Evolutionary conservation across 2,113 vertebrate genomes (phyloP), one percentile per base, ranked within the genome.

Genomic region (Prionailurus bengalensis): DNA sequence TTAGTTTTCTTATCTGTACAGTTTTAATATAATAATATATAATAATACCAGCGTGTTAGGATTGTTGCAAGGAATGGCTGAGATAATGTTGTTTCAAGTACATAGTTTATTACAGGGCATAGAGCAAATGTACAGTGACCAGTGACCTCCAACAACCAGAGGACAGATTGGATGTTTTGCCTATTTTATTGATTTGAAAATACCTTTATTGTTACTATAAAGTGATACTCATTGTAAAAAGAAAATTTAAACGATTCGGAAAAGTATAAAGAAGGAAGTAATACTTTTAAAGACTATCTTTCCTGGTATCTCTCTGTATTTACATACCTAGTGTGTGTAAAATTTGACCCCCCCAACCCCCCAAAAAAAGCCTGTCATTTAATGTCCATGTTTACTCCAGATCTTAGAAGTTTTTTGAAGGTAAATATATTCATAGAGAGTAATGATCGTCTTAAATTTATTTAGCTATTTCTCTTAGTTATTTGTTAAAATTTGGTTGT

Each of bases 391-490:
- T 66, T 78, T 82, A 55, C 6, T 58, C 7, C 85, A 70, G 55
- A 80, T 90, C 3, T 31, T 63, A 42, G 70, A 89, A 70, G 58
- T 74, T 97, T 85, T 65, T 5, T 55, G 11, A 55, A 65, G n/a
- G 15, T 95, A 33, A 71, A 23, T 45, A 1, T 81, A 76, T 85
- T 96, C 55, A 39, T 31, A 19, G 39, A 82, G 5, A 90, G 73
- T 96, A 97, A 53, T 92, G 31, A 63, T 89, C 27, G 17, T 79
- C 88, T 94, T 63, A 82, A 45, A 19, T 66, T 86, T 74, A 19
- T 63, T 86, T 74, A 53, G 5, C 0, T 16, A 4, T 93, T 94
- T 93, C 29, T 98, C 90, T 39, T 95, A 51, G 9, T 96, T 98
- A 66, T 55, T 29, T 92, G 21, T 51, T 39, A 97, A 66, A 1